phyloP scores from a whole-genome alignment of 2,797 vertebrate species.

The Lepilemur ruficaudatus region DNA sequence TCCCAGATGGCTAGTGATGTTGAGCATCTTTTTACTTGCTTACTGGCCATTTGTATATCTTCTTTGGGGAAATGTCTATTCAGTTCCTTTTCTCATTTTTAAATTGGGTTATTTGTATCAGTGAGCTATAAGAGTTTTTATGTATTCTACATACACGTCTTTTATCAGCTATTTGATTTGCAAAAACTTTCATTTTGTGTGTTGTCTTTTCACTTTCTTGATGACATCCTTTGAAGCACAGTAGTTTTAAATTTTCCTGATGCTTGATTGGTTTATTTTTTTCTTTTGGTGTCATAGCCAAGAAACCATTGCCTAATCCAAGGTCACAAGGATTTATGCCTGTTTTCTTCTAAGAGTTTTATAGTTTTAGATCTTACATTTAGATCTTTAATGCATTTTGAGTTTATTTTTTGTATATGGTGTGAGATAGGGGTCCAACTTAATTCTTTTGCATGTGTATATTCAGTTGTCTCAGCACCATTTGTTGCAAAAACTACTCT shows the following conservation, averaged over 20 bases:
- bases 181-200: not conserved
- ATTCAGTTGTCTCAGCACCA: not conserved
- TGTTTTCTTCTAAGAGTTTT: slow-evolving; percentile 12
- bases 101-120: not conserved
- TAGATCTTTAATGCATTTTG: not conserved
- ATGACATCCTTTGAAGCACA: not conserved
- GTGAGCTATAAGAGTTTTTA: not conserved
- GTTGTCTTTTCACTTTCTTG: not conserved
- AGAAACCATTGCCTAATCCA: not conserved
- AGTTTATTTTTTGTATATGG: slow-evolving; percentile 8
- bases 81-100: not conserved
- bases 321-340: not conserved
- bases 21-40: not conserved
- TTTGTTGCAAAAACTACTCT: not conserved
- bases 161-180: not conserved
- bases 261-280: not conserved
- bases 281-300: not conserved
- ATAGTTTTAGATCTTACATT: not conserved
- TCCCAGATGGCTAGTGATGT: not conserved
- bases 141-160: not conserved
- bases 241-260: not conserved
- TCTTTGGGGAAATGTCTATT: not conserved
- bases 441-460: not conserved
- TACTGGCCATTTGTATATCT: not conserved
- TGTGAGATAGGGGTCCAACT: not conserved